phyloP scores from a whole-genome alignment of 2,113 vertebrate genomes.

The Sturnus vulgaris region DNA sequence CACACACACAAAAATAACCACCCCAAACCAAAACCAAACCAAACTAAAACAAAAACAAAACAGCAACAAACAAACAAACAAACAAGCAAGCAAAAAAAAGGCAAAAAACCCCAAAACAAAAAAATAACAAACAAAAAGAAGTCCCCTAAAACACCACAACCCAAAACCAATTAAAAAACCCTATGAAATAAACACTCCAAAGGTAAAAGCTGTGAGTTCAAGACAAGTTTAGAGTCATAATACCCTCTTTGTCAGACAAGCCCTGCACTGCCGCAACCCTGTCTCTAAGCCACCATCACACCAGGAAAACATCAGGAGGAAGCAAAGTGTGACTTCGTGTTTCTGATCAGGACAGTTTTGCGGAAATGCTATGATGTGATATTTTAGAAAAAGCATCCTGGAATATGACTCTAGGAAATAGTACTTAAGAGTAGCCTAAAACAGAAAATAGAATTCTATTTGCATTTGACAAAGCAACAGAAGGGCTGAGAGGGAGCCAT shows the following conservation, averaged over 20 bases:
- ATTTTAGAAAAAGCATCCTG: not conserved
- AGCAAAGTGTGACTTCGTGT: rapidly evolving
- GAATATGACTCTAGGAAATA: not conserved
- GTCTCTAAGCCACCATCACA: not conserved
- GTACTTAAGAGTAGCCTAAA: not conserved
- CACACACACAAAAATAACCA: not conserved
- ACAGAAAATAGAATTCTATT: not conserved
- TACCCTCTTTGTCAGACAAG: not conserved
- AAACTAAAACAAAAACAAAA: not conserved
- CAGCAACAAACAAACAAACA: not conserved
- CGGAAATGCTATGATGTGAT: not conserved
- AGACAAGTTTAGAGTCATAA: not conserved
- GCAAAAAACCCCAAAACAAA: not conserved
- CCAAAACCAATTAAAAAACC: not conserved
- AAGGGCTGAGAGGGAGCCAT: not conserved
- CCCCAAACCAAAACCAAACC: not conserved
- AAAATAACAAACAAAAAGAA: not conserved
- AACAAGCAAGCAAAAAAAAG: not conserved
- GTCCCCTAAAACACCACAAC: not conserved
- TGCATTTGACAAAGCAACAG: not conserved
- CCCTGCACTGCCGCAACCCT: not conserved
- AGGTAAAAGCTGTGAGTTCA: not conserved
- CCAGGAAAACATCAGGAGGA: not conserved
- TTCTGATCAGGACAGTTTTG: not conserved
- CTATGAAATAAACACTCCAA: not conserved